phyloP scores from a whole-genome alignment of 2,797 vertebrate genomes.

The Setipinna tenuifilis region DNA sequence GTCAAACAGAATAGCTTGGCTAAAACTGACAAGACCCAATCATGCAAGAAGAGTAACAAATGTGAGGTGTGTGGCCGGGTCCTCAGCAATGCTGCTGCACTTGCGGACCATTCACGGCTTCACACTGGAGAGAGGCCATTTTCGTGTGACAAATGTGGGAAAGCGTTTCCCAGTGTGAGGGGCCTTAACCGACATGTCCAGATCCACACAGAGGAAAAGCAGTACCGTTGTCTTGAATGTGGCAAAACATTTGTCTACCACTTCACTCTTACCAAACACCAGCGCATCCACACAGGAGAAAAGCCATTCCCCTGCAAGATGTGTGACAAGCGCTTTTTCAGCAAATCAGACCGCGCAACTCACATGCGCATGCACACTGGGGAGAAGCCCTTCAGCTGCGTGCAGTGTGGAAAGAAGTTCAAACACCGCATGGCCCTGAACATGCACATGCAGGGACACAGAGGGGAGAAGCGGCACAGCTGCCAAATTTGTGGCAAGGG shows the following conservation, averaged over 20 bases:
- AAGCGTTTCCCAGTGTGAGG: constrained; percentile 68
- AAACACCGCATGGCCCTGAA: constrained; percentile 71
- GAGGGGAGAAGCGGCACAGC: constrained; percentile 75
- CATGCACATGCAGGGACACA: constrained; percentile 74
- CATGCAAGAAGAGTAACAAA: constrained; percentile 63
- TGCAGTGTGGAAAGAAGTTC: constrained; percentile 73
- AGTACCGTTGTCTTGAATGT: constrained; percentile 70
- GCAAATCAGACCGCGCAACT: constrained; percentile 68
- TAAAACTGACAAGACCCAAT: neutral
- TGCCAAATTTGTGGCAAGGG: constrained; percentile 76
- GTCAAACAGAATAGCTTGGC: neutral
- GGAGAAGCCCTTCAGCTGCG: constrained; percentile 76
- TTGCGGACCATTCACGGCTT: constrained; percentile 72
- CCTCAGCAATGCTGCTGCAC: constrained; percentile 66
- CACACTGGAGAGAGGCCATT: constrained; percentile 68
- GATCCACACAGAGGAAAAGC: constrained; percentile 71
- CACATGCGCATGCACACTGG: constrained; percentile 75
- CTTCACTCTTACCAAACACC: constrained; percentile 74
- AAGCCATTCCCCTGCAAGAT: constrained; percentile 73
- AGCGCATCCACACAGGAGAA: constrained; percentile 70
- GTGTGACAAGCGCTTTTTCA: constrained; percentile 72
- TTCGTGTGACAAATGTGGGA: constrained; percentile 71
- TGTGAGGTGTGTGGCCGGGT: constrained; percentile 73
- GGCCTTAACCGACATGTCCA: constrained; percentile 70
- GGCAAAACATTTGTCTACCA: constrained; percentile 76